Evolutionary conservation across 2,113 vertebrate species (phyloP), one percentile per base, ranked within the genome.

Genomic region (Anhinga anhinga): DNA sequence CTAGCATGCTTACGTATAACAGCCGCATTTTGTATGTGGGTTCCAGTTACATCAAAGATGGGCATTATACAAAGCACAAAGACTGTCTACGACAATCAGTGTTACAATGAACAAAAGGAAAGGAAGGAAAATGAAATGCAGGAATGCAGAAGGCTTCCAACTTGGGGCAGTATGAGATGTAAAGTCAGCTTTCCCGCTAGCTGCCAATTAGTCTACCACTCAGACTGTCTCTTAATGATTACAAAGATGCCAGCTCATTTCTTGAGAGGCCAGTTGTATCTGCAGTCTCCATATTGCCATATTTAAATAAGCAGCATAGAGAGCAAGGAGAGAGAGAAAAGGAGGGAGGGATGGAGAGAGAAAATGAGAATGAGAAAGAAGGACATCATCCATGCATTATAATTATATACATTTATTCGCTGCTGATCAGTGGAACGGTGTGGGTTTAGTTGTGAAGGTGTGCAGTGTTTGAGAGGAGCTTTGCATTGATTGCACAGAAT

Each of bases 31-130:
- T 98, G 88, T 98, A 92, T 95, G 97, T 98, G 97, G 98, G 90
- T 97, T 97, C 95, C 34, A 27, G 97, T 98, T 98, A 95, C 96
- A 97, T 98, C 91, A 82, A 95, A 96, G 93, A 93, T 97, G 98
- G 98, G 98, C 98, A 98, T 98, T 98, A 98, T 96, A 96, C 95
- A 97, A 98, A 98, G 98, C 98, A 98, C 98, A 99, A 98, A 97
- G 94, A 98, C 96, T 96, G 87, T 97, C 87, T 96, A 94, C 3
- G 98, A 99, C 98, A 99, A 99, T 99, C 98, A 98, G 94, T 95
- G 86, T 97, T 97, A 81, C 76, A 90, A 82, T 72, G 95, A 95
- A 92, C 86, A 95, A 62, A 91, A 96, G 88, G 78, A 59, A 89
- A 82, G 29, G 45, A 87, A 97, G 61, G 55, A 78, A 82, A 73